Percentiles rank a stretch among this genome's conserved stretches.
phyloP scores from a whole-genome alignment of 2,888 invertebrate genomes.

The Ophion obscuratus region DNA sequence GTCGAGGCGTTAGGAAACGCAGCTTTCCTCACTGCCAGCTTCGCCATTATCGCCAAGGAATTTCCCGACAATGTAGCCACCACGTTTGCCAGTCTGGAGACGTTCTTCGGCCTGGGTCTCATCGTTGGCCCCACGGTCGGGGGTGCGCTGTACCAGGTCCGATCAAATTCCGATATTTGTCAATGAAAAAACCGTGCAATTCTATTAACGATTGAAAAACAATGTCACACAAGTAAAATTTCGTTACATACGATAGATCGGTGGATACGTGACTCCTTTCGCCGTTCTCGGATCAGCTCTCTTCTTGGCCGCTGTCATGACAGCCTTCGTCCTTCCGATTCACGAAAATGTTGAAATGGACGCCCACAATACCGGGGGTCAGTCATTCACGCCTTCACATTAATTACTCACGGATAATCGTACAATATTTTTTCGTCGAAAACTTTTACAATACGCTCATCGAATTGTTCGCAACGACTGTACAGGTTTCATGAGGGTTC shows the following conservation, averaged over 20 bases:
- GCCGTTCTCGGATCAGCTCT: conserved; percentile 91
- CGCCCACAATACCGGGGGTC: conserved; percentile 87
- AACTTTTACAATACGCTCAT: too few species aligned
- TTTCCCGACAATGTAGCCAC: conserved; percentile 94
- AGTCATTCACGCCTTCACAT: conserved; percentile 77
- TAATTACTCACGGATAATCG: not conserved
- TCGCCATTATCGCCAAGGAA: conserved; percentile 94
- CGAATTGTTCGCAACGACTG: conserved; percentile 52
- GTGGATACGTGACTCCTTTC: conserved; percentile 93
- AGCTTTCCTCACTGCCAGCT: conserved; percentile 93
- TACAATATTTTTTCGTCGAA: too few species aligned
- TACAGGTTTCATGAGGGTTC: conserved; percentile 88
- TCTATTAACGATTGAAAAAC: not conserved
- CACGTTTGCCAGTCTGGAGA: conserved; percentile 94
- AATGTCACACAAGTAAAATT: not conserved
- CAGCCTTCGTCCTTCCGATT: conserved; percentile 89
- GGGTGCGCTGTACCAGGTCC: conserved; percentile 90
- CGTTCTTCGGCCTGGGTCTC: conserved; percentile 94
- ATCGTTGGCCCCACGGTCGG: conserved; percentile 97
- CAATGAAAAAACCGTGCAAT: not conserved
- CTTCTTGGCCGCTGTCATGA: conserved; percentile 90
- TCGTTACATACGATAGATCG: conserved; percentile 83
- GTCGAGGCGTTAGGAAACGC: conserved; percentile 94
- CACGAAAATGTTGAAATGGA: conserved; percentile 86
- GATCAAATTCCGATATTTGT: conserved; percentile 5